These are phyloP conservation scores for Falco columbarius DNA, from an alignment of 2,797 vertebrate species.

Conservation along the genomic window DNA sequence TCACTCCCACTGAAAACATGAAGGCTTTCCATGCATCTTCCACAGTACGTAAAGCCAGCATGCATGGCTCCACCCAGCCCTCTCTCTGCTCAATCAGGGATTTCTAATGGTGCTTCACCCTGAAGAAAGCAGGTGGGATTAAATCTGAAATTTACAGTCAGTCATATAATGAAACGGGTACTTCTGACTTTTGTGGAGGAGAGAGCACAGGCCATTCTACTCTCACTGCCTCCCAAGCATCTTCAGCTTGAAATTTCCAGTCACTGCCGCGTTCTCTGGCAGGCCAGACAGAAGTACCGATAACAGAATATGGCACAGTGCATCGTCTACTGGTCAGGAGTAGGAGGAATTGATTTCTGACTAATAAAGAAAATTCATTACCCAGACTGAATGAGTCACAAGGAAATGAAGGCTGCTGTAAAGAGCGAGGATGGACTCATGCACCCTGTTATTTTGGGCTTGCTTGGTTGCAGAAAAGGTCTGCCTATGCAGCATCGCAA, in stretches of 20 bases:
- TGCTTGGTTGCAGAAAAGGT: background rate
- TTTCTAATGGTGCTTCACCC: background rate
- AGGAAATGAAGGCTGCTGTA: slow-evolving; percentile 44
- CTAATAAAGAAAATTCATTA: slow-evolving; percentile 63
- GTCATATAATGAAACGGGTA: background rate
- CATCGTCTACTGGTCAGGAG: slow-evolving; percentile 30
- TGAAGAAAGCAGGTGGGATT: background rate
- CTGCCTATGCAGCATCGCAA: background rate
- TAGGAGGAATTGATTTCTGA: slow-evolving; percentile 60
- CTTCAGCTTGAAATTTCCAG: background rate
- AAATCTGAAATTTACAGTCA: background rate
- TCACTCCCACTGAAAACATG: background rate
- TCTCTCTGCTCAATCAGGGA: background rate
- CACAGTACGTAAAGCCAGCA: background rate
- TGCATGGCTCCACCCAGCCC: background rate
- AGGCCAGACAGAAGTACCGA: background rate
- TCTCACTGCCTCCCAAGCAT: background rate
- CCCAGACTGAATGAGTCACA: slow-evolving; percentile 50
- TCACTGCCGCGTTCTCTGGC: background rate
- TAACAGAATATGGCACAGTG: background rate
- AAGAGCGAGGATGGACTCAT: slow-evolving; percentile 28
- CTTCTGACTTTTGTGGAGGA: background rate
- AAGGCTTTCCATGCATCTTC: background rate
- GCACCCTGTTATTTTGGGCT: background rate
- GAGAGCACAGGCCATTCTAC: background rate